Evolutionary conservation across 1,140 invertebrate genomes (phyloP), one percentile per base, ranked within the genome.

Genomic region (Dolichoris vasculosae): DNA sequence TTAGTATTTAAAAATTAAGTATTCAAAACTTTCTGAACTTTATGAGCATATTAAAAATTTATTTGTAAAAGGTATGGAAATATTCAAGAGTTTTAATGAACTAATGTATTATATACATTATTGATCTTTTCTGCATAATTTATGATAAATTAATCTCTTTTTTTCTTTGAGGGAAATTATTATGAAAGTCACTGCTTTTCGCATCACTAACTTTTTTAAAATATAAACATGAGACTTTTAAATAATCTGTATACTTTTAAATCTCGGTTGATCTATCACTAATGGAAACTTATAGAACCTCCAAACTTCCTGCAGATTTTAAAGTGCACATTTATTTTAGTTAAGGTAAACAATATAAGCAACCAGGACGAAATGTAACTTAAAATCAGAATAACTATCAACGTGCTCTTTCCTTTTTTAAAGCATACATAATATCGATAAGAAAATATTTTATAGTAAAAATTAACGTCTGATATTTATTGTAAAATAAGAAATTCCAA

Each of bases 281-380:
- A 32, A 40, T 30, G 26, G 15, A 48, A 81, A 69, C 59, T 81
- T 81, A 40, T 40, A 55, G 1, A 30, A 55, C 23, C 15, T 20
- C 11, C 11, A 7, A 55, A 7, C 4, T 79, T 38, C 59, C 35
- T n/a, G 77, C 17, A 26, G 55, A 20, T 64, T 63, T 80, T 63
- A 80, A 26, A 38, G 46, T 32, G 6, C 23, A 46, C 32, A 6
- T 67, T 46, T 43, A 30, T 67, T 67, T 11, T 38, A 59, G 9
- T 46, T 32, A 26, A 80, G 67, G 35, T 80, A 67, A 80, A 80
- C 67, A 64, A 64, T 43, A 80, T 64, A 64, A 64, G 6, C 77
- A 13, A 40, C 26, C 59, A 46, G 26, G 23, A 43, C 46, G 32
- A 51, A 11, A 77, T 17, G 46, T 77, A 78, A 78, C n/a, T 32